These are phyloP conservation scores for Pagrus major DNA, from an alignment of 2,113 vertebrate species.

Conservation along the genomic window DNA sequence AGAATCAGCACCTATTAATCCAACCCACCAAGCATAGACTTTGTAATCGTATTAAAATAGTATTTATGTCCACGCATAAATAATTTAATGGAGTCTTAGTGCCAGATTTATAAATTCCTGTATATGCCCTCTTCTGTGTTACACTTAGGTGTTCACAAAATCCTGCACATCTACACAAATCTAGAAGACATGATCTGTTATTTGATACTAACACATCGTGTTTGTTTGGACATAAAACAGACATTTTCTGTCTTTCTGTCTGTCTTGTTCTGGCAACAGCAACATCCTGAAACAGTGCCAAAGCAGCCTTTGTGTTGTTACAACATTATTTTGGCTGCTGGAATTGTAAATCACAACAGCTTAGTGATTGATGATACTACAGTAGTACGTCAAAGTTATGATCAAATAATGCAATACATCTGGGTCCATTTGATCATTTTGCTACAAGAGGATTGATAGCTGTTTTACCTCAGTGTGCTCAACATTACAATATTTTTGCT, in stretches of 20 bases:
- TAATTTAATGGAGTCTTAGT: neutral
- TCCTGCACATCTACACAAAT: neutral
- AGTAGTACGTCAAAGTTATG: neutral
- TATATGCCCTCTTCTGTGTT: neutral
- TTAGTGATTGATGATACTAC: neutral
- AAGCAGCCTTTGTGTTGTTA: conserved; percentile 5
- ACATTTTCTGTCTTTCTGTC: conserved; percentile 3
- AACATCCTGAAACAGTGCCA: conserved; percentile 7
- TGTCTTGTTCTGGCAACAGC: conserved; percentile 8
- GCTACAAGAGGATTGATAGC: neutral
- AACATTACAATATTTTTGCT: neutral
- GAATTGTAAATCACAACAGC: conserved; percentile 5
- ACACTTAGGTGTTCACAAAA: neutral
- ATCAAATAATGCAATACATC: neutral
- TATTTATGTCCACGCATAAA: neutral
- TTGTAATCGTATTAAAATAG: neutral
- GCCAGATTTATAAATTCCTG: neutral
- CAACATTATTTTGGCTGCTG: neutral
- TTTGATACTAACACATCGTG: neutral
- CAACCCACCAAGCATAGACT: neutral
- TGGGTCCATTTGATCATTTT: conserved; percentile 2
- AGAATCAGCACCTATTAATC: neutral
- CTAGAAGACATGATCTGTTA: neutral
- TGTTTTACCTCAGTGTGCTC: neutral
- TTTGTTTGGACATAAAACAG: conserved; percentile 10